A percentile compares a stretch with the other conserved stretches of the same genome.
These are phyloP conservation scores for Lerista edwardsae DNA, from an alignment of 2,797 vertebrate genomes.

Conservation along the genomic window DNA sequence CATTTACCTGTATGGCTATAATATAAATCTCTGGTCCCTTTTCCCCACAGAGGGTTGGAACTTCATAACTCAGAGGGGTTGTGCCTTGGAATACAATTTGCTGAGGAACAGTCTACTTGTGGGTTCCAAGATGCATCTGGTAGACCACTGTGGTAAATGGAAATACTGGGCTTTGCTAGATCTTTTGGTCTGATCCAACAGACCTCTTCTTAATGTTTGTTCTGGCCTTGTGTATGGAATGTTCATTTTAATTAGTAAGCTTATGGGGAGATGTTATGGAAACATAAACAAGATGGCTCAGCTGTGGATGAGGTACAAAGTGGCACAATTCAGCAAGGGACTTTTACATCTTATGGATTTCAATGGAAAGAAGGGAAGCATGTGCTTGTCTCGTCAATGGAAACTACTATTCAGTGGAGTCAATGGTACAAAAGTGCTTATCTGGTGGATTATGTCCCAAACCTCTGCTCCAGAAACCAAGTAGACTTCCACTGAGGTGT, in stretches of 20 bases:
- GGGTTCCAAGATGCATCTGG: too few relatives aligned
- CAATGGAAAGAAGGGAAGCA: not conserved
- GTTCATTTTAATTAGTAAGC: conserved; percentile 56
- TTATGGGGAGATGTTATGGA: not conserved
- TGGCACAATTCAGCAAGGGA: not conserved
- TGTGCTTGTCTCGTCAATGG: not conserved
- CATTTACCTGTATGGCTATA: conserved; percentile 37
- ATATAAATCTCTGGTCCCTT: conserved; percentile 44
- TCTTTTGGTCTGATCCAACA: too few relatives aligned
- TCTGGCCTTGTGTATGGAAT: conserved; percentile 43
- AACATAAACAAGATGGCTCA: not conserved
- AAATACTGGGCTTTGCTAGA: too few relatives aligned
- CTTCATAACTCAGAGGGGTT: conserved; percentile 41
- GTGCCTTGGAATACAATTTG: too few relatives aligned
- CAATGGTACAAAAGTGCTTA: not conserved
- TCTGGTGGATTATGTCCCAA: not conserved
- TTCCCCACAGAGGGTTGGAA: conserved; percentile 51
- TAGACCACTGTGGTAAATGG: too few relatives aligned
- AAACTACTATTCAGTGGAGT: not conserved
- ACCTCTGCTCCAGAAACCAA: not conserved
- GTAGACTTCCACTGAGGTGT: not conserved
- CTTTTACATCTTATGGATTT: not conserved
- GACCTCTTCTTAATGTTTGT: conserved; percentile 13
- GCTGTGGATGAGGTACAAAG: not conserved
- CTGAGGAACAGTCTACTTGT: too few relatives aligned